These are phyloP conservation scores for Myotis daubentonii DNA, from an alignment of 2,797 vertebrate genomes.

Conservation along the genomic window DNA sequence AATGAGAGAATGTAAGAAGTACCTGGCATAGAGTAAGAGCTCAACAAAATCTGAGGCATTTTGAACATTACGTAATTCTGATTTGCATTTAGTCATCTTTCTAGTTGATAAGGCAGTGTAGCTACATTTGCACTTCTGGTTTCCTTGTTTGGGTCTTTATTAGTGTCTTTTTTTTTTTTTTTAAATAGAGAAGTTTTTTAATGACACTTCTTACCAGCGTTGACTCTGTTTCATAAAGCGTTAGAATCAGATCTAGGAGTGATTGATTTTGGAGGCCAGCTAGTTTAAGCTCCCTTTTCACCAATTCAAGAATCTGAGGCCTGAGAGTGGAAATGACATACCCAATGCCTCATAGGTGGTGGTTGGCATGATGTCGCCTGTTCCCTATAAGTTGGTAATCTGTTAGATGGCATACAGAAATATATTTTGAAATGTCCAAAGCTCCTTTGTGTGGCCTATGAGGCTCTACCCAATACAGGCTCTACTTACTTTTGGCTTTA, in stretches of 20 bases:
- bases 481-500: neutral
- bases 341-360: neutral
- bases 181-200: neutral
- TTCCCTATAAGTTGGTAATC: neutral
- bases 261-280: neutral
- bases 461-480: neutral
- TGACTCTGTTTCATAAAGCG: neutral
- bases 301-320: neutral
- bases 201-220: neutral
- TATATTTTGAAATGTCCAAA: neutral
- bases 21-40: neutral
- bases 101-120: neutral
- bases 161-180: neutral
- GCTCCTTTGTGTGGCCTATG: neutral
- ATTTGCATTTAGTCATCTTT: slow-evolving; percentile 5
- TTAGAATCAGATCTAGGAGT: neutral
- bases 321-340: neutral
- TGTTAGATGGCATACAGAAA: neutral
- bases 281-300: neutral
- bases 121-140: neutral
- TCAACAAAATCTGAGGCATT: neutral
- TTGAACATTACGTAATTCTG: neutral
- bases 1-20: neutral
- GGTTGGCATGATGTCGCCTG: neutral
- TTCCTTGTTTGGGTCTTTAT: neutral